Base-by-base conservation (phyloP, 2,888 invertebrate species). In the Euplexia lucipara region DNA sequence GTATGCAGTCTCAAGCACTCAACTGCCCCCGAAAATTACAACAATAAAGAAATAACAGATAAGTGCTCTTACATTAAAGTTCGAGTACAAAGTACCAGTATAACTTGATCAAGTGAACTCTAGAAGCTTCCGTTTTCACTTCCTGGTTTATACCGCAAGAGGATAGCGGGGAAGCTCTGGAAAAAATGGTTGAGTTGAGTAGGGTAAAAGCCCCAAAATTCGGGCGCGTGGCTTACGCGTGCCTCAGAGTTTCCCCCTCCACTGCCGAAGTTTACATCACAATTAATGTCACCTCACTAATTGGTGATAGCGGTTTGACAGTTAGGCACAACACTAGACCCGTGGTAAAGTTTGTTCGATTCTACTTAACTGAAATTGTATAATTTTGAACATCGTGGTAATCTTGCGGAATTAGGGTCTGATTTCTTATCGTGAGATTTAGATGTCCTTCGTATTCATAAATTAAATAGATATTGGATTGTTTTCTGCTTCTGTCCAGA, bases 251-350 rank as follows among this genome's bases (percentile, higher is more conserved):
- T 75, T 71, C 70, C 77, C 84, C 70, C 81, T 75, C 84, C 81
- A 80, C 80, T 83, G 83, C 78, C 82, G 72, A 89, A 91, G 86
- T 91, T 90, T 89, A 90, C 84, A 89, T 90, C 88, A 88, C 89
- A 90, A 90, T 92, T 90, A 89, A 89, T 90, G 92, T 92, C 90
- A 91, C 84, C 81, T 85, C 79, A 84, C 89, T 91, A 92, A 92
- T 92, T 91, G 90, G 86, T 88, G 88, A 88, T 83, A 86, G 81
- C 84, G 85, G 87, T 87, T 83, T 84, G 88, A 88, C 86, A 83
- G 84, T 82, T 82, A 70, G 68, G 77, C 78, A 80, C 81, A 82
- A 80, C 59, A 76, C 80, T 80, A 76, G 71, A 45, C 52, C 66
- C 58, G 70, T 57, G 68, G 68, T 63, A 74, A 82, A 80, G 45